Conservation (phyloP, 2,113 vertebrate genomes). For the Telmatochromis brichardi region DNA sequence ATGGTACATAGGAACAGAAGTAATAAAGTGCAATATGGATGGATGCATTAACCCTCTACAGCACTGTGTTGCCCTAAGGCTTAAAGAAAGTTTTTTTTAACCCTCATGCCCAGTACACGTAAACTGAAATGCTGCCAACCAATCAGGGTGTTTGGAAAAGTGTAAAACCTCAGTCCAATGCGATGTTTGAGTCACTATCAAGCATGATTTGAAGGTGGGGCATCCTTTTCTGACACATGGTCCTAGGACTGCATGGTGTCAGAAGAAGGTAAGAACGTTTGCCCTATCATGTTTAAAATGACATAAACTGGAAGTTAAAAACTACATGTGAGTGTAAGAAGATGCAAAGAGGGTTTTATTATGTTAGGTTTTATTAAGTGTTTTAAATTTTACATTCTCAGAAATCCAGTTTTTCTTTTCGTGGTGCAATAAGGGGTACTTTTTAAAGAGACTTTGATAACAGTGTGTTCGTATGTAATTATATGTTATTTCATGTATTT, state of each 20-base stretch:
- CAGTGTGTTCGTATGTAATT: background rate
- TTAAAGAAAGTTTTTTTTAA: background rate
- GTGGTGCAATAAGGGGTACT: background rate
- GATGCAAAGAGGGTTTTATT: background rate
- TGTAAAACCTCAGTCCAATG: background rate
- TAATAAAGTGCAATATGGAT: background rate
- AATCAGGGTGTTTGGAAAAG: background rate
- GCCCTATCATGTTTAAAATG: background rate
- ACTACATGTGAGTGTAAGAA: background rate
- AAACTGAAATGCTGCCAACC: background rate
- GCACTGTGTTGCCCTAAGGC: fast-evolving
- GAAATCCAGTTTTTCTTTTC: background rate
- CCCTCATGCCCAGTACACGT: background rate
- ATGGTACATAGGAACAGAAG: background rate
- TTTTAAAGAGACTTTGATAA: background rate
- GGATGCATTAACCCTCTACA: background rate
- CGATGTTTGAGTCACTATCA: background rate
- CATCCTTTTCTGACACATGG: background rate
- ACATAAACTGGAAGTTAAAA: background rate
- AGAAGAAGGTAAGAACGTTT: background rate
- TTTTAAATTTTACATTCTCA: background rate
- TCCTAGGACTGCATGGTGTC: background rate
- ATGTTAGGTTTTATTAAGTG: background rate
- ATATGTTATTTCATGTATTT: background rate
- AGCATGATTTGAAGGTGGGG: background rate